Conservation (phyloP, 37 sponge, comb jelly and placozoan genomes). For the Chondrosia reniformis region DNA sequence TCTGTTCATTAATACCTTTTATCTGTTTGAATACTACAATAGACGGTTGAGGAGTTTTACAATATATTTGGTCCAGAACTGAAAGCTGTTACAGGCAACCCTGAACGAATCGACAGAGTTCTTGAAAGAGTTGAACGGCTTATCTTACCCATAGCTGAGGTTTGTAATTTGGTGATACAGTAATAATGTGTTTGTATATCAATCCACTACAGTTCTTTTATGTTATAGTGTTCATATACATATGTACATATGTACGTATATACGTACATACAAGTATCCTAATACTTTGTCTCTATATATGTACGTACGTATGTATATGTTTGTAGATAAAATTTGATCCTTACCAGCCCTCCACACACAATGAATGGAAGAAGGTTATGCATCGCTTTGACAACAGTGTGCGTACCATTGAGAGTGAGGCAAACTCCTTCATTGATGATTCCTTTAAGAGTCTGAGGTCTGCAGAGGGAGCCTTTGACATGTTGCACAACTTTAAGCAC, state of each 20-base stretch:
- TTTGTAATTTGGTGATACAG: not conserved
- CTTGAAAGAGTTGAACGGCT: slow-evolving; percentile 76
- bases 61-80: slow-evolving; percentile 99
- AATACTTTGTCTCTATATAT: not conserved
- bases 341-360: slow-evolving; percentile 60
- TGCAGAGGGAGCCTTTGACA: slow-evolving; percentile 98
- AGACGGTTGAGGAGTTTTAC: slow-evolving; percentile 96
- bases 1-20: not conserved
- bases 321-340: slow-evolving; percentile 80
- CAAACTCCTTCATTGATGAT: slow-evolving; percentile 91
- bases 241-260: not conserved
- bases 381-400: slow-evolving; percentile 89
- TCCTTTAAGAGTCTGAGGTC: slow-evolving; percentile 95
- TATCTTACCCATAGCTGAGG: slow-evolving; percentile 61
- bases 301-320: slow-evolving; percentile 8
- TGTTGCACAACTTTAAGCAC: slow-evolving; percentile 97
- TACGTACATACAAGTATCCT: not conserved
- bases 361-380: slow-evolving; percentile 87
- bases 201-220: too few relatives aligned
- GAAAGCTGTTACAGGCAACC: slow-evolving; percentile 97
- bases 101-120: slow-evolving; percentile 78
- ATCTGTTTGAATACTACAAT: not conserved
- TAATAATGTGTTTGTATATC: not conserved
- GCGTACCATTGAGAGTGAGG: slow-evolving; percentile 85
- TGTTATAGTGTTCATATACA: not conserved